Percentiles rank a stretch among this genome's conserved stretches.
Evolutionary conservation across 2,888 invertebrate genomes (phyloP).

Genomic region (Lycocerus yunnanus): DNA sequence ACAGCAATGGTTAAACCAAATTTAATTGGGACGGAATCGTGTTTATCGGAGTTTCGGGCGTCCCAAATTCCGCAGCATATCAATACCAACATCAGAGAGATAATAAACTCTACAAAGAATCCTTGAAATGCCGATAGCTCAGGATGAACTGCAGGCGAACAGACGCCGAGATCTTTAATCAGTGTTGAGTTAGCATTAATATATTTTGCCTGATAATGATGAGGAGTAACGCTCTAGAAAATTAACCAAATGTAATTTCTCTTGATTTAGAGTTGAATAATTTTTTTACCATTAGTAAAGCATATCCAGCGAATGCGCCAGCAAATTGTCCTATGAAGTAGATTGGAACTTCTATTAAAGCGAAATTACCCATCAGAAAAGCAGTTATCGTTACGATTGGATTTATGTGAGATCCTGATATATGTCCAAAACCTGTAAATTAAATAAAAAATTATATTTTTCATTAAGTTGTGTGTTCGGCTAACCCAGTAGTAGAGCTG

Average conservation of each 20-base stretch:
- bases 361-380: slow-evolving; percentile 63
- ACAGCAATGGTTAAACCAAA: slow-evolving; percentile 71
- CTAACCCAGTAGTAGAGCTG: no score
- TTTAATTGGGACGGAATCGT: slow-evolving; percentile 68
- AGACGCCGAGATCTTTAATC: slow-evolving; percentile 35
- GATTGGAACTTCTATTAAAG: slow-evolving; percentile 60
- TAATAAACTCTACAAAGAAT: slow-evolving; percentile 66
- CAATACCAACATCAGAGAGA: slow-evolving; percentile 68
- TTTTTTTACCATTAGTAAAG: slow-evolving; percentile 62
- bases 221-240: slow-evolving; percentile 43
- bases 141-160: slow-evolving; percentile 44
- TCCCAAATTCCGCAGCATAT: slow-evolving; percentile 77
- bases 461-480: no score
- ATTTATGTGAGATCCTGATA: slow-evolving; percentile 79
- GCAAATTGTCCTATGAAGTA: slow-evolving; percentile 69
- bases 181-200: neutral
- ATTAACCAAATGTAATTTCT: neutral
- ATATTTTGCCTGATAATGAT: neutral
- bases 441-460: no score
- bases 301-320: slow-evolving; percentile 73
- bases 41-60: slow-evolving; percentile 65
- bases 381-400: slow-evolving; percentile 77
- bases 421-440: slow-evolving; percentile 69
- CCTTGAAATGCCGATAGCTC: slow-evolving; percentile 57
- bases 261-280: neutral